Base-by-base conservation (phyloP, 2,888 invertebrate genomes). In the Physocephala rufipes region DNA sequence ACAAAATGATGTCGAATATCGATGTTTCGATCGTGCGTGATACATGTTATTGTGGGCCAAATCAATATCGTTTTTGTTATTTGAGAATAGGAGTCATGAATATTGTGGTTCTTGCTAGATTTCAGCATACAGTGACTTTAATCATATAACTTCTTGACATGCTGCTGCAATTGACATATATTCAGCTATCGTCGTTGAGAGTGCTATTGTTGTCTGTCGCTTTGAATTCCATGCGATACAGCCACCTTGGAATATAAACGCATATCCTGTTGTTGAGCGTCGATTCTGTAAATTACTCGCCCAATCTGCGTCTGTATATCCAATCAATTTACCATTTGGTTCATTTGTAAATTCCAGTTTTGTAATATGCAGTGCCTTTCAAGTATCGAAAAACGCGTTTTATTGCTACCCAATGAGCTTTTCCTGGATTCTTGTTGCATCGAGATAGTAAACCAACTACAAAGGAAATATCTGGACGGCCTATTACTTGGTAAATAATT, bases 311-410 rank as follows among this genome's bases (percentile, higher is more conserved):
- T 63, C 63, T 24, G 28, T 28, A 61, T 30, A 61, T 24, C 61
- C 61, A 61, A 61, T 26, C 13, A 61, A 15, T 43, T 43, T 47
- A n/a, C 19, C 16, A 7, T 63, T 49, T 2, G 26, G 15, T 3
- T 55, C 2, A 24, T 19, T 19, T 7, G 19, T 67, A 4, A 28
- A 67, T 2, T 24, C 51, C 51, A 67, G n/a, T 16, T 21, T 45
- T 59, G 15, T 9, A 58, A 30, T 71, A 45, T 0, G 65, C 7
- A 19, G 74, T 77, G 5, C 72, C 73, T 28, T 71, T 74, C 15
- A 76, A 58, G 19, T 75, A 76, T 16, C 74, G 30, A 21, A 76
- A 49, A 7, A 76, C 71, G n/a, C n/a, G n/a, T n/a, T n/a, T n/a
- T n/a, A n/a, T n/a, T n/a, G n/a, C n/a, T n/a, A n/a, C n/a, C n/a